Base-by-base conservation (phyloP, 1,140 invertebrate genomes). In the Nasonia vitripennis region DNA sequence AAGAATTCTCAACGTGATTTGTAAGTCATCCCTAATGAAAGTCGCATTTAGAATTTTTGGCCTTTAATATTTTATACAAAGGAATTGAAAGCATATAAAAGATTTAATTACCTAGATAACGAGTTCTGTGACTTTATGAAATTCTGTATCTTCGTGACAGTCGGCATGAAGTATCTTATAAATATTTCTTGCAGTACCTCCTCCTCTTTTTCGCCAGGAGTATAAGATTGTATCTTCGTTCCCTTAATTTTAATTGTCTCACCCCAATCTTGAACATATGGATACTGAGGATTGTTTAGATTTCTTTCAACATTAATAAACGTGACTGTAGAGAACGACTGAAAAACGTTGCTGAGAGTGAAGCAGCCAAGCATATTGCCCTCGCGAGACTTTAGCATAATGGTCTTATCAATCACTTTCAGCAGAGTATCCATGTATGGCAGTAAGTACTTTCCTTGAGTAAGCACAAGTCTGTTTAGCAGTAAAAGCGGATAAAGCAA, bases 211-310 rank as follows among this genome's bases (percentile, higher is more conserved):
- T 94, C 91, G 31, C 92, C 94, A 0, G 98, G 97, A 23, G 96
- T 92, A 90, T 97, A 97, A 97, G 97, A 98, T 68, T 96, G 92
- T 2, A 98, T 93, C 10, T 95, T 94, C 14, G 97, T 91, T 5
- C 95, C 94, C 41, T 96, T 92, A 6, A 96, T 89, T 88, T 97
- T 92, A 14, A 95, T 94, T 1, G 95, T 93, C 84, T 95, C 94
- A 0, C 97, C 98, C 98, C 98, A 99, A 86, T 98, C 95, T 12
- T 96, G 96, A 23, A 98, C 95, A 5, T 97, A 95, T 12, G 98
- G 93, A 94, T 96, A 97, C 78, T 70, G 37, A 2, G 95, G 95
- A 78, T 94, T 93, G 78, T 96, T 95, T 87, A 95, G 96, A 81
- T 95, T 94, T 20, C 78, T 77, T 14, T 94, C 92, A 9, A 94